phyloP scores from a whole-genome alignment of 2,888 invertebrate species.

The Steinernema scapterisci region DNA sequence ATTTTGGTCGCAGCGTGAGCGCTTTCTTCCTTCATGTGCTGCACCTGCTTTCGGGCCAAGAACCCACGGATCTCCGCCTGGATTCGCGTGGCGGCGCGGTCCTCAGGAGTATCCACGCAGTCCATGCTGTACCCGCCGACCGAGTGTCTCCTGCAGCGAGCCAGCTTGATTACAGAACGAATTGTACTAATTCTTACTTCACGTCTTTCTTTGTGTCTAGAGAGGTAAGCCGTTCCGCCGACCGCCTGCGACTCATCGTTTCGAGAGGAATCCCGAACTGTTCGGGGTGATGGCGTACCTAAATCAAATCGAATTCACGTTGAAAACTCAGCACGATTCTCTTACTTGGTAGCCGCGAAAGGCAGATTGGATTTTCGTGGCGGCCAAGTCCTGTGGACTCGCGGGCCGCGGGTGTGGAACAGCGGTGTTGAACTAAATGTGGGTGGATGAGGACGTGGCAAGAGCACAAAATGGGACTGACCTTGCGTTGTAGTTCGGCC shows the following conservation, averaged over 20 bases:
- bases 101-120: conserved; percentile 56
- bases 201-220: conserved; percentile 62
- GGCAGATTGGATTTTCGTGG: conserved; percentile 87
- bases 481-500: conserved; percentile 68
- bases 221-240: conserved; percentile 56
- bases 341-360: conserved; percentile 78
- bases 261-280: conserved; percentile 77
- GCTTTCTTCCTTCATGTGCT: conserved; percentile 79
- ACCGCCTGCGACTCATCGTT: conserved; percentile 53
- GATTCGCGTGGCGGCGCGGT: conserved; percentile 65
- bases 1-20: conserved; percentile 89
- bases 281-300: conserved; percentile 73
- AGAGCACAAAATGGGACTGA: conserved; percentile 38
- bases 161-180: not conserved
- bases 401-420: conserved; percentile 35
- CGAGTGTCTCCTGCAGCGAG: conserved; percentile 57
- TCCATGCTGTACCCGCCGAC: conserved; percentile 61
- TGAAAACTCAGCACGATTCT: conserved; percentile 32
- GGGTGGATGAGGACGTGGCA: conserved; percentile 11
- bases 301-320: conserved; percentile 50
- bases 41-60: conserved; percentile 61
- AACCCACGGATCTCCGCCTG: conserved; percentile 65
- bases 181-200: conserved; percentile 49
- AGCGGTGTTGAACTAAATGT: conserved; percentile 31
- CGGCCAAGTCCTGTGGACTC: conserved; percentile 67